Evolutionary conservation across 2,888 invertebrate species (phyloP).

Genomic region (Ceraclea dissimilis): DNA sequence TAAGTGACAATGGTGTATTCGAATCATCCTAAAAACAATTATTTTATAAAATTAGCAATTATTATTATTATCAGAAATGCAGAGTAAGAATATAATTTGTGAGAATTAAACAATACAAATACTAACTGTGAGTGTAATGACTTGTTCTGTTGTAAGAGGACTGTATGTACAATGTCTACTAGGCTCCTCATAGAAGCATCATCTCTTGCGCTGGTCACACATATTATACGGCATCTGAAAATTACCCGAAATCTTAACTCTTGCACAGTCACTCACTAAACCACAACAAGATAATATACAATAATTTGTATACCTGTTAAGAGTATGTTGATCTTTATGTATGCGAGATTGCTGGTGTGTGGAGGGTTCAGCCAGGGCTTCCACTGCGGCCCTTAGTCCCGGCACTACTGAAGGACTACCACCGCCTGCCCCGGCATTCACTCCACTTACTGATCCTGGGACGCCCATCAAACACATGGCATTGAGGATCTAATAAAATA

Average conservation of each 20-base stretch:
- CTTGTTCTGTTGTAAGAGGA: conserved; percentile 73
- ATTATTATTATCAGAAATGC: background rate
- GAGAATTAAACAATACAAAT: background rate
- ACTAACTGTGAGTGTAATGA: conserved; percentile 18
- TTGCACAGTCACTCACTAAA: too few relatives aligned
- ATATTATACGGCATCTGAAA: conserved; percentile 76
- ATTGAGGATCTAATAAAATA: conserved; percentile 59
- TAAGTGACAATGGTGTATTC: conserved; percentile 82
- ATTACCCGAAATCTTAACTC: too few relatives aligned
- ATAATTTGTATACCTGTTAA: conserved; percentile 35
- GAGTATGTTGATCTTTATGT: conserved; percentile 36
- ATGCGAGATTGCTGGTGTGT: conserved; percentile 57
- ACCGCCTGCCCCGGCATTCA: conserved; percentile 46
- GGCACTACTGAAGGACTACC: conserved; percentile 68
- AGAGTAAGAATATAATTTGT: background rate
- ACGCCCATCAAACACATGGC: conserved; percentile 76
- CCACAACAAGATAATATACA: background rate
- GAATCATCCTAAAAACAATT: conserved; percentile 51
- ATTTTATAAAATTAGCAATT: background rate
- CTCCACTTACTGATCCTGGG: conserved; percentile 52
- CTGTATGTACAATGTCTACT: conserved; percentile 79
- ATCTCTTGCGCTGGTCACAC: conserved; percentile 82
- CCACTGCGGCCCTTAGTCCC: conserved; percentile 79
- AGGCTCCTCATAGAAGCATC: conserved; percentile 79
- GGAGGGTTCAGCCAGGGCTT: conserved; percentile 75